phyloP scores from a whole-genome alignment of 2,113 vertebrate species.

The Strix aluco region DNA sequence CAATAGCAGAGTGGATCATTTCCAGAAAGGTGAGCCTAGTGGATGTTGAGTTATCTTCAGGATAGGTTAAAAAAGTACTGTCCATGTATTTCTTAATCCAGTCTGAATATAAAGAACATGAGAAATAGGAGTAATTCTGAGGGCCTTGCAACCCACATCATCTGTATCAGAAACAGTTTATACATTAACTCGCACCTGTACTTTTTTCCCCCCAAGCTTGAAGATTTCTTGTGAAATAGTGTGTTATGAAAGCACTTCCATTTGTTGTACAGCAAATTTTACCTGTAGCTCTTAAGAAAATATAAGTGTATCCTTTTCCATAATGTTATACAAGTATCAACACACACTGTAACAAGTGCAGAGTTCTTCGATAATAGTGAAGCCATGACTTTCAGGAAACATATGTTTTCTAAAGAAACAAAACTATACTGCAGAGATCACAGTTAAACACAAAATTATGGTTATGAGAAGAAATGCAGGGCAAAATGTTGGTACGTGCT shows the following conservation, averaged over 20 bases:
- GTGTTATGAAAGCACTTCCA: neutral
- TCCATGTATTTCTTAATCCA: neutral
- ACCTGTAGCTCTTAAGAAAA: neutral
- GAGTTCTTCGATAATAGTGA: accelerated
- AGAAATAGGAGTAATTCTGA: neutral
- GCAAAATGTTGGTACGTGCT: neutral
- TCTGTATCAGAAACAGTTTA: neutral
- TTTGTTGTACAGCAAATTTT: neutral
- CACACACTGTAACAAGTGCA: neutral
- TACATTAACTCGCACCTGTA: neutral
- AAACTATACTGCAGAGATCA: neutral
- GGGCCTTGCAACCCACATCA: neutral
- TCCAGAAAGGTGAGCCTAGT: neutral
- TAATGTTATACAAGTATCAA: neutral
- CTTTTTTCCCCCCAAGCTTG: neutral
- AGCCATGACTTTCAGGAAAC: neutral
- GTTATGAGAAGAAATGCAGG: neutral
- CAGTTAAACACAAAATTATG: neutral
- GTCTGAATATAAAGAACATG: neutral
- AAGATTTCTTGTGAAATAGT: neutral
- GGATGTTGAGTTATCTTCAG: neutral
- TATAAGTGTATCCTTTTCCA: accelerated
- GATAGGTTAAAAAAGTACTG: neutral
- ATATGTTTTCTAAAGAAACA: neutral
- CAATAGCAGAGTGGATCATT: neutral